Evolutionary conservation across 1,140 invertebrate species (phyloP).

Genomic region (Sitodiplosis mosellana): DNA sequence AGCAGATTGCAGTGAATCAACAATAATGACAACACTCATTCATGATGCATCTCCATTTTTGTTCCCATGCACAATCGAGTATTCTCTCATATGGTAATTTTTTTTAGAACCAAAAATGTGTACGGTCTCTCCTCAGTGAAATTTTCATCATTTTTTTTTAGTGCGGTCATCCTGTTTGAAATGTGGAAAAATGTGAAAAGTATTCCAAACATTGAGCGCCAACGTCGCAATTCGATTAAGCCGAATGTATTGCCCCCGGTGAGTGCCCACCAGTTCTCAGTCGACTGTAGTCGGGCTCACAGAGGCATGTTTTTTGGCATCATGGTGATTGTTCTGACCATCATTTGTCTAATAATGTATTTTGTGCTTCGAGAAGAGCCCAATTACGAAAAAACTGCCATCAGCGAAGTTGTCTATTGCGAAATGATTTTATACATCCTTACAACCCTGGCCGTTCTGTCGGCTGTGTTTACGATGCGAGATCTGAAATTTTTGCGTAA

Average conservation of each 20-base stretch:
- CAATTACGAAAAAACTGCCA: constrained; percentile 41
- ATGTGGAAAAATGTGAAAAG: constrained; percentile 55
- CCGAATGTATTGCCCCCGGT: constrained; percentile 15
- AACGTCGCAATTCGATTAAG: constrained; percentile 18
- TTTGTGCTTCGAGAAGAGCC: constrained; percentile 63
- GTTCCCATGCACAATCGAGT: constrained; percentile 81
- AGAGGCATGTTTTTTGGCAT: constrained; percentile 72
- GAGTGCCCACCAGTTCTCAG: constrained; percentile 55
- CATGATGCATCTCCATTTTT: constrained; percentile 68
- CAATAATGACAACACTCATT: constrained; percentile 47
- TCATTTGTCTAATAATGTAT: constrained; percentile 79
- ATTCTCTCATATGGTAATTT: constrained; percentile 46
- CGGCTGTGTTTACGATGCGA: constrained; percentile 42
- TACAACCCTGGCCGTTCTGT: constrained; percentile 30
- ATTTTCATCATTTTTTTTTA: constrained; percentile 26
- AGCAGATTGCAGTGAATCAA: constrained; percentile 27
- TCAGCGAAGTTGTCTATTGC: constrained; percentile 56
- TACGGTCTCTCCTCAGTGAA: constrained; percentile 44
- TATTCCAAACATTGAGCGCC: constrained; percentile 19
- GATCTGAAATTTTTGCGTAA: constrained; percentile 36
- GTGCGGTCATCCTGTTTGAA: constrained; percentile 66
- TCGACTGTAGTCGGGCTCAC: constrained; percentile 78
- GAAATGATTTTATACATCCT: constrained; percentile 51
- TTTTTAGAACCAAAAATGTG: no score
- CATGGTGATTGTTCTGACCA: constrained; percentile 63